Base-by-base conservation (phyloP, 2,888 invertebrate species). In the Epinotia brunnichana region DNA sequence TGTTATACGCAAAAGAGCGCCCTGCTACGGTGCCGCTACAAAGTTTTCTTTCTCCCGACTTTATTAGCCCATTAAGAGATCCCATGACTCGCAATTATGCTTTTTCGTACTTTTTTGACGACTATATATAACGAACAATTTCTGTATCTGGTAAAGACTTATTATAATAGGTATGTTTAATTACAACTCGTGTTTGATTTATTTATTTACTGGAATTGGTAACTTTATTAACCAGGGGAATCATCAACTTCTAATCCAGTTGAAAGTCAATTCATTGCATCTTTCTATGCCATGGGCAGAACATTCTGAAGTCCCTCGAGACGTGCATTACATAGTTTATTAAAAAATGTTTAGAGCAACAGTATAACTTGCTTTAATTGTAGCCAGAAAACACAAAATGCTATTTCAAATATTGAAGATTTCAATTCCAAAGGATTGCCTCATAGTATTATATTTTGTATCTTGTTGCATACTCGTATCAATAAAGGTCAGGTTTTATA, bases 51-150 rank as follows among this genome's bases (percentile, higher is more conserved):
- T 89, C 83, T 85, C 79, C 84, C 87, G 90, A 92, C 90, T 92
- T 92, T 91, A 91, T 92, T 91, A 91, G 83, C 80, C 88, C 89
- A 92, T 92, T 91, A 92, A 75, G 90, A 90, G 88, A 88, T 90
- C 87, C 87, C 89, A 90, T 91, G 90, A 90, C 88, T 87, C 83
- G 85, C 87, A 86, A 87, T 88, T 84, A 84, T 87, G 87, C 88
- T 88, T 84, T 84, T 81, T 82, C 80, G 79, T 83, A 88, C 90
- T 90, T 89, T 85, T 84, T 83, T 84, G 86, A 87, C 83, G 83
- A 83, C 83, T 87, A 82, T 87, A 82, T 87, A 87, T 86, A 82
- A 83, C 82, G 82, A 83, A 82, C 84, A 82, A 81, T 84, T 84
- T n/a, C n/a, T n/a, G n/a, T n/a, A n/a, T n/a, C n/a, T n/a, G n/a